Percentiles rank a stretch among this genome's conserved stretches.
These are phyloP conservation scores for Ips typographus DNA, from an alignment of 1,140 invertebrate genomes.

Conservation along the genomic window DNA sequence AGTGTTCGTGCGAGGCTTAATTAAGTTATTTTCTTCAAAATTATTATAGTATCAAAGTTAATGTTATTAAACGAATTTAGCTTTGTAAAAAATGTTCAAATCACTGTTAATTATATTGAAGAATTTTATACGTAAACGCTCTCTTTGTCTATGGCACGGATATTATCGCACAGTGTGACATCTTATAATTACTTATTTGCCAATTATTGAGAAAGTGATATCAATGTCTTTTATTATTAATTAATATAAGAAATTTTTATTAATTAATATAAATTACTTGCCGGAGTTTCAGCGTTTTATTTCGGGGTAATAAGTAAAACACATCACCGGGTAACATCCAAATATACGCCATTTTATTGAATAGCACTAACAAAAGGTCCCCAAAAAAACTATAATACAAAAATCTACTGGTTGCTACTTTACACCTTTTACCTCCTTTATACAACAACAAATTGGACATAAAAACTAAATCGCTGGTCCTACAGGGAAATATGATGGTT, in stretches of 20 bases:
- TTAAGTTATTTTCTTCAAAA: no score
- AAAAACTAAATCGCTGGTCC: slow-evolving; percentile 19
- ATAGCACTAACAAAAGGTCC: slow-evolving; percentile 52
- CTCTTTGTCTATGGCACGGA: no score
- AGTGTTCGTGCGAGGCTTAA: no score
- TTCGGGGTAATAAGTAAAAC: not conserved
- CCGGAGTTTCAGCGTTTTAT: not conserved
- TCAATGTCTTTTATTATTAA: slow-evolving; percentile 24
- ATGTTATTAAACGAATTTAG: no score
- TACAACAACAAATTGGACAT: slow-evolving; percentile 48
- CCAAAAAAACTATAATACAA: slow-evolving; percentile 53
- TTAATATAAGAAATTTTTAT: slow-evolving; percentile 14
- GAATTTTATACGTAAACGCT: no score
- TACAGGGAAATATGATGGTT: not conserved
- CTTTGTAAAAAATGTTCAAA: no score
- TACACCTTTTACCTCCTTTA: slow-evolving; percentile 40
- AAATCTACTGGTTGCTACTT: slow-evolving; percentile 46
- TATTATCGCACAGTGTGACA: slow-evolving; percentile 22
- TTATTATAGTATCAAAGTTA: no score
- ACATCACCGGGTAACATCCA: slow-evolving; percentile 50
- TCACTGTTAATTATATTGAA: no score
- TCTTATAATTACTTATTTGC: slow-evolving; percentile 19
- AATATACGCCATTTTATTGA: slow-evolving; percentile 55
- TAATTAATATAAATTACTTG: slow-evolving; percentile 2
- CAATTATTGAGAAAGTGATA: slow-evolving; percentile 36